These are phyloP conservation scores for Neotoxoptera formosana DNA, from an alignment of 1,140 invertebrate species.

Conservation along the genomic window DNA sequence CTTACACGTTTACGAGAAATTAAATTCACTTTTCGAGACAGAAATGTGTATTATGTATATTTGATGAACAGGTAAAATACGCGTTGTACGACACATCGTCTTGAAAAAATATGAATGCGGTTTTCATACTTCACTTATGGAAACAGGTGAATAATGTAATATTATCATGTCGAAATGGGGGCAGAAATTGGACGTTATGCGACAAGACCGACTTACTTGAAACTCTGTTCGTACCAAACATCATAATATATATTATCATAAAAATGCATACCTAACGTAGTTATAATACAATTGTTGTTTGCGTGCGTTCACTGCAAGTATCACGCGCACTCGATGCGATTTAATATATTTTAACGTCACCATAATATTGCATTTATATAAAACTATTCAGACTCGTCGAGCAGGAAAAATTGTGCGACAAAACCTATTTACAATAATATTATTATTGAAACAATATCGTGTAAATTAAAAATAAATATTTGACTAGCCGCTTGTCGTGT, in stretches of 20 bases:
- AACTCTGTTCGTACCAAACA: neutral
- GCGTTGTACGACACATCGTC: no score
- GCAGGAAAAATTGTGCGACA: neutral
- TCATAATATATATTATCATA: no score
- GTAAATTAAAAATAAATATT: slow-evolving; percentile 20
- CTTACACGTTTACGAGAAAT: no score
- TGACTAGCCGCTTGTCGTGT: neutral
- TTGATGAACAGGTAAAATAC: no score
- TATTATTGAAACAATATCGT: neutral
- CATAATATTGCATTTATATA: neutral
- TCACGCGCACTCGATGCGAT: neutral
- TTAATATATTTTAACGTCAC: neutral
- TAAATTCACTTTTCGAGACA: no score
- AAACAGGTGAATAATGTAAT: neutral
- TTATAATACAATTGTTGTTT: neutral
- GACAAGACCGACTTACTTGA: neutral
- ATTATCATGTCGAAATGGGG: neutral
- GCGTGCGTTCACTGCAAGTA: neutral
- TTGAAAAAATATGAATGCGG: no score
- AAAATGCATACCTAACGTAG: neutral
- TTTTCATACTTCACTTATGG: no score
- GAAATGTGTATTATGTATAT: no score
- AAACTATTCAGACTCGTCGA: neutral
- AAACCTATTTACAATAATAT: neutral
- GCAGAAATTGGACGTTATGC: neutral